A percentile compares a stretch with the other conserved stretches of the same genome.
Evolutionary conservation across 2,113 vertebrate species (phyloP).

Genomic region (Heteronetta atricapilla): DNA sequence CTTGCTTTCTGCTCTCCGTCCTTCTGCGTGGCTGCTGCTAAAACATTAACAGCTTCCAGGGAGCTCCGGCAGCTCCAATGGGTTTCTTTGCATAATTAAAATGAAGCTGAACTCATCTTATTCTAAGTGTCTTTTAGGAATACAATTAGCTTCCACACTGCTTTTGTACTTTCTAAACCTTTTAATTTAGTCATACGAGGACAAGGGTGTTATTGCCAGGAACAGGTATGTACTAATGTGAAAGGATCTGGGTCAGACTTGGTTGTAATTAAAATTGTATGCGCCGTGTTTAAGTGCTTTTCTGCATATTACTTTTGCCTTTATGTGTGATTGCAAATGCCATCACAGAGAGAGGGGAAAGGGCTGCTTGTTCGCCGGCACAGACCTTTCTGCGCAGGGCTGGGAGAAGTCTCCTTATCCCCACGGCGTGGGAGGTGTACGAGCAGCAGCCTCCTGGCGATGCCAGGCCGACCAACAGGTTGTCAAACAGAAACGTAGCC

Average conservation of each 20-base stretch:
- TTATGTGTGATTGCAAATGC: neutral
- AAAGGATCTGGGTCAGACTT: slow-evolving; percentile 18
- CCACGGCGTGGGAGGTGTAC: rapidly evolving
- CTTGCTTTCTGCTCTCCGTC: neutral
- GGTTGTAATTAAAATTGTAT: neutral
- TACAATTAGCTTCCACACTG: slow-evolving; percentile 13
- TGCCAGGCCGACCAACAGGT: rapidly evolving
- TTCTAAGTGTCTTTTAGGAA: slow-evolving; percentile 30
- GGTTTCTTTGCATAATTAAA: neutral
- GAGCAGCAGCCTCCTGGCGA: neutral
- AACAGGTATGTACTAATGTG: neutral
- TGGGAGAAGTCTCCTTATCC: neutral
- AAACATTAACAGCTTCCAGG: neutral
- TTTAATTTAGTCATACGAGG: neutral
- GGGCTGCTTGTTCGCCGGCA: neutral
- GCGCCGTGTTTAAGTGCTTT: neutral
- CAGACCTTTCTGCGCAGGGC: neutral
- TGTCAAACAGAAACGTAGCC: rapidly evolving
- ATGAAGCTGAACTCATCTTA: neutral
- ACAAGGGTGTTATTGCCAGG: neutral
- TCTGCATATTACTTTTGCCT: neutral
- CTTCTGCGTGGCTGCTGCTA: neutral
- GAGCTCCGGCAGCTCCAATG: slow-evolving; percentile 1
- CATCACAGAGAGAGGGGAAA: neutral
- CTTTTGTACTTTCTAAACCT: neutral